Evolutionary conservation across 2,797 vertebrate species (phyloP), one percentile per base, ranked within the genome.

Genomic region (Lindbergichthys nudifrons): DNA sequence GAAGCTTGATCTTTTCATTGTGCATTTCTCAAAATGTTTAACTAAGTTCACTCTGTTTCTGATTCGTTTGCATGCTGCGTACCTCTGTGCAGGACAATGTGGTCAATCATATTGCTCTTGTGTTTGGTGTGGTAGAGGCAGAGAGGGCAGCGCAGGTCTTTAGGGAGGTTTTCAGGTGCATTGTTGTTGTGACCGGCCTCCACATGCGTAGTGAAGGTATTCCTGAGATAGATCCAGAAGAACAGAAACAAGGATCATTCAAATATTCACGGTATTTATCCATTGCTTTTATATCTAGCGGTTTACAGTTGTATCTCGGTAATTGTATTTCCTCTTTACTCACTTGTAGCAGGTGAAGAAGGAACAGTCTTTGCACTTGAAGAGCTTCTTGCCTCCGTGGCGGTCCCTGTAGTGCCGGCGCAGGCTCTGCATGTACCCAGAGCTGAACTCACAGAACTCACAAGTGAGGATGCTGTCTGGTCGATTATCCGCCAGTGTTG

Each of bases 261-360:
- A 42, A 41, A 26, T 6, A 3, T 10, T 11, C 12, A 14, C 16
- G 13, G 41, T 10, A n/a, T 43, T 6, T 13, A 36, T 48, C 5
- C 30, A 57, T 21, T 10, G 51, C 19, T 45, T 3, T 5, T 48
- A 23, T 30, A 4, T 42, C 10, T 39, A 4, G 13, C 1, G 36
- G 43, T n/a, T 51, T 43, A 63, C 12, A 63, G 10, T 1, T 54
- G 3, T 4, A 42, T 10, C 0, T 10, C 4, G 16, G 10, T 4
- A 10, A 5, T 13, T 46, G 8, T 13, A 16, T 26, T 48, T n/a
- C 3, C 50, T 5, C 23, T 41, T 5, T 51, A 78, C 96, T 96
- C 94, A 99, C 98, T 97, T 99, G 96, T 96, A 96, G 94, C 97
- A 98, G 83, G 97, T 99, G 90, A 98, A 99, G 90, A 99, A 99